Evolutionary conservation across 1,140 invertebrate genomes (phyloP).

Genomic region (Campoletis sonorensis): DNA sequence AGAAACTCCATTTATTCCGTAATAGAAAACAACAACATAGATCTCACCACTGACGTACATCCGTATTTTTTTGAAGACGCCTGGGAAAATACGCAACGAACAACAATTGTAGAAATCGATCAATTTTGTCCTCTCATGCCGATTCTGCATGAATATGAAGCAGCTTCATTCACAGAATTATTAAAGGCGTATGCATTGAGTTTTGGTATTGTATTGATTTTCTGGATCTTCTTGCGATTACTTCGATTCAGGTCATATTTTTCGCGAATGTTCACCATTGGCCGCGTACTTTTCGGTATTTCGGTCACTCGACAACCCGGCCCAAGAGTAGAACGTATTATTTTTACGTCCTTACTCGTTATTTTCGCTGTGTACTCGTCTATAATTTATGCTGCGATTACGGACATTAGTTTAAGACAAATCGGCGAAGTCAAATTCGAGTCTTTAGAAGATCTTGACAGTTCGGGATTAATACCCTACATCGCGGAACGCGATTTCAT

Average conservation of each 20-base stretch:
- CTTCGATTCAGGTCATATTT: neutral
- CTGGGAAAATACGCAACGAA: too few relatives aligned
- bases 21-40: too few relatives aligned
- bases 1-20: too few relatives aligned
- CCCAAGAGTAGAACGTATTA: slow-evolving; percentile 15
- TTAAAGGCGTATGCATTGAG: slow-evolving; percentile 22
- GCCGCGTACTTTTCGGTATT: slow-evolving; percentile 43
- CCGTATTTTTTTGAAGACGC: too few relatives aligned
- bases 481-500: too few relatives aligned
- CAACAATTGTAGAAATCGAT: too few relatives aligned
- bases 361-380: slow-evolving; percentile 43
- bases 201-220: slow-evolving; percentile 1
- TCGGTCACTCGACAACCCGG: slow-evolving; percentile 1
- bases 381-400: slow-evolving; percentile 36
- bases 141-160: too few relatives aligned
- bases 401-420: slow-evolving; percentile 18
- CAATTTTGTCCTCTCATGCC: too few relatives aligned
- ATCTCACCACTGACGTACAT: too few relatives aligned
- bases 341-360: slow-evolving; percentile 11
- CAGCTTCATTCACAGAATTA: neutral
- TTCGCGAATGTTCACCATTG: slow-evolving; percentile 39
- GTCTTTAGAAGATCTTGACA: too few relatives aligned
- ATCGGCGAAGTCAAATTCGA: slow-evolving; percentile 25
- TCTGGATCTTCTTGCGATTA: slow-evolving; percentile 8
- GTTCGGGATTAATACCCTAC: too few relatives aligned